These are phyloP conservation scores for Eriocheir sinensis DNA, from an alignment of 1,140 invertebrate species.

Conservation along the genomic window DNA sequence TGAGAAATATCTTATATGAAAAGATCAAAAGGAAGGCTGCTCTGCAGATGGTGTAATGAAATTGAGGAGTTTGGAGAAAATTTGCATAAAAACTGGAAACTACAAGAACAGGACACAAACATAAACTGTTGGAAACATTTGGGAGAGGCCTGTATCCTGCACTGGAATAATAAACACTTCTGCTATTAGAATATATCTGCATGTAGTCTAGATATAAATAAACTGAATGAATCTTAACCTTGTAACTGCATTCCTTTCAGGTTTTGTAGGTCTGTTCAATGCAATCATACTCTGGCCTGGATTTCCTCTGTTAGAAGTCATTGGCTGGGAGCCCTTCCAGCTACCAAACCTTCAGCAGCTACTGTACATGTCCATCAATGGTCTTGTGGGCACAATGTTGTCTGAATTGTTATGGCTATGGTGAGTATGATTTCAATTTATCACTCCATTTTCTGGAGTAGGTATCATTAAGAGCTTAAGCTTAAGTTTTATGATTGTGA, in stretches of 20 bases:
- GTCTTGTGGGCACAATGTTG: slow-evolving; percentile 92
- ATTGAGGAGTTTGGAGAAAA: no score
- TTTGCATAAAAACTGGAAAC: no score
- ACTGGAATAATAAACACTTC: no score
- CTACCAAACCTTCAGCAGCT: slow-evolving; percentile 91
- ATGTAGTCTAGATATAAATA: no score
- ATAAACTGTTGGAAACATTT: no score
- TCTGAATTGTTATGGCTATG: slow-evolving; percentile 94
- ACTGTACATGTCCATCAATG: slow-evolving; percentile 90
- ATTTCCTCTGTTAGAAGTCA: slow-evolving; percentile 92
- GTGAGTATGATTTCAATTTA: slow-evolving; percentile 83
- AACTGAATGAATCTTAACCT: no score
- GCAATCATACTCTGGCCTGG: slow-evolving; percentile 92
- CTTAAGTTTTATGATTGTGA: background rate
- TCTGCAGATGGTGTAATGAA: no score
- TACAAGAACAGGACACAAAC: no score
- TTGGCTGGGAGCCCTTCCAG: slow-evolving; percentile 89
- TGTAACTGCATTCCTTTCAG: slow-evolving; percentile 81
- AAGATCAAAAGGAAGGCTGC: no score
- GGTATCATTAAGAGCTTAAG: background rate
- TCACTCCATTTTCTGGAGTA: background rate
- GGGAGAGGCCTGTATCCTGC: no score
- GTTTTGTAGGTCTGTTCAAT: slow-evolving; percentile 94
- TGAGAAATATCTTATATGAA: no score
- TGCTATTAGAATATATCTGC: no score